Conservation (phyloP, 53 echinoderm and acorn worm species). For the Glandiceps talaboti region DNA sequence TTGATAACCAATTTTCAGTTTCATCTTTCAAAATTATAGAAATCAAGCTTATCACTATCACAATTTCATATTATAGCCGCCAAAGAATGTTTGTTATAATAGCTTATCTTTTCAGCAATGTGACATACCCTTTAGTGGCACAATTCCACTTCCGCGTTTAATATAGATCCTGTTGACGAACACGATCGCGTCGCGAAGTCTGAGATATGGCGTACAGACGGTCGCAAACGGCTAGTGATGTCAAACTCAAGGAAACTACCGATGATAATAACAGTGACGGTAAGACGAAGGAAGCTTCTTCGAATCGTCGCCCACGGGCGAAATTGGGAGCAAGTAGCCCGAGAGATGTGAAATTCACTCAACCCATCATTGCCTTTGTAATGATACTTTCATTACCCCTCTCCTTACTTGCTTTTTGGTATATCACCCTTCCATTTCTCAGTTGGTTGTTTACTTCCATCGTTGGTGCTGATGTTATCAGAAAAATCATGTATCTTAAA, state of each 20-base stretch:
- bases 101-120: too few relatives aligned
- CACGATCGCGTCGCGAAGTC: too few relatives aligned
- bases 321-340: neutral
- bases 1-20: too few relatives aligned
- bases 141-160: too few relatives aligned
- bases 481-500: constrained; percentile 20
- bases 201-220: neutral
- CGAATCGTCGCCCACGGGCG: neutral
- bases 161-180: too few relatives aligned
- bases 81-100: too few relatives aligned
- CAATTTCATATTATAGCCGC: too few relatives aligned
- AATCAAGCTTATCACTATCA: too few relatives aligned
- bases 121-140: too few relatives aligned
- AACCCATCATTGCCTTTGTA: constrained; percentile 18
- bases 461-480: constrained; percentile 11
- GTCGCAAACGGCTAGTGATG: too few relatives aligned
- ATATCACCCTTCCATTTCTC: constrained; percentile 29
- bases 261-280: neutral
- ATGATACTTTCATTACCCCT: constrained; percentile 30
- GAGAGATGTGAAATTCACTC: neutral
- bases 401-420: constrained; percentile 32
- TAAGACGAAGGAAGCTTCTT: too few relatives aligned
- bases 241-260: neutral
- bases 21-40: too few relatives aligned
- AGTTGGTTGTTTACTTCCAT: constrained; percentile 12